Evolutionary conservation across 2,888 invertebrate genomes (phyloP).

Genomic region (Temnothorax unifasciatus): DNA sequence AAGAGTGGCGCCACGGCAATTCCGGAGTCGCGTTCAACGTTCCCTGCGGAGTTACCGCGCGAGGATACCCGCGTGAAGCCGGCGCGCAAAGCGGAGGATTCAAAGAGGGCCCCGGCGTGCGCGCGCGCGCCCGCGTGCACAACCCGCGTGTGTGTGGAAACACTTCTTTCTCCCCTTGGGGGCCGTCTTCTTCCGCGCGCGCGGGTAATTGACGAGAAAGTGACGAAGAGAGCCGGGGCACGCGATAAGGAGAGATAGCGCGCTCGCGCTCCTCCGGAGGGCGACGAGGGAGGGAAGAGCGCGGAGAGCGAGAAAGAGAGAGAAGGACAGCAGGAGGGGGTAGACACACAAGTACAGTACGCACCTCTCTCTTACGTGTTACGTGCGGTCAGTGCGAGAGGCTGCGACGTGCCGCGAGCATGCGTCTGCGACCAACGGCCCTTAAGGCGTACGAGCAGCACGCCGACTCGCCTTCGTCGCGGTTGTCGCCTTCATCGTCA

Average conservation of each 20-base stretch:
- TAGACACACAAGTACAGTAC: constrained; percentile 57
- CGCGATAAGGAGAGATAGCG: constrained; percentile 57
- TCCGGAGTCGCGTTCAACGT: constrained; percentile 85
- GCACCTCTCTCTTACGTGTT: constrained; percentile 77
- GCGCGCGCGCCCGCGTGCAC: constrained; percentile 39
- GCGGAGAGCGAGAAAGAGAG: constrained; percentile 48
- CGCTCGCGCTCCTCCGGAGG: constrained; percentile 41
- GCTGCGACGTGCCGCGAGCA: constrained; percentile 78
- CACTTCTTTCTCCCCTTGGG: constrained; percentile 43
- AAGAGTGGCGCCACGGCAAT: constrained; percentile 85
- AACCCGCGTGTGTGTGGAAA: constrained; percentile 27
- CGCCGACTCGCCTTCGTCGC: constrained; percentile 69
- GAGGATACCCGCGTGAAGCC: constrained; percentile 80
- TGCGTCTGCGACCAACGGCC: constrained; percentile 76
- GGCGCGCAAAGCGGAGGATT: constrained; percentile 78
- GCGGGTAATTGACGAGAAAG: constrained; percentile 51
- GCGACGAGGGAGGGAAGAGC: constrained; percentile 16
- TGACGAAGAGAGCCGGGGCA: constrained; percentile 44
- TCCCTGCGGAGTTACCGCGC: constrained; percentile 79
- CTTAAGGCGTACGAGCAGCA: constrained; percentile 75
- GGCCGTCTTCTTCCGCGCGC: constrained; percentile 30
- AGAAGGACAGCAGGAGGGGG: constrained; percentile 51
- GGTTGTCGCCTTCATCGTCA: constrained; percentile 56
- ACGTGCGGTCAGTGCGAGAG: constrained; percentile 79
- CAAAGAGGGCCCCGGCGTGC: constrained; percentile 67